Evolutionary conservation across 2,113 vertebrate species (phyloP), one percentile per base, ranked within the genome.

Genomic region (Otolemur garnettii): DNA sequence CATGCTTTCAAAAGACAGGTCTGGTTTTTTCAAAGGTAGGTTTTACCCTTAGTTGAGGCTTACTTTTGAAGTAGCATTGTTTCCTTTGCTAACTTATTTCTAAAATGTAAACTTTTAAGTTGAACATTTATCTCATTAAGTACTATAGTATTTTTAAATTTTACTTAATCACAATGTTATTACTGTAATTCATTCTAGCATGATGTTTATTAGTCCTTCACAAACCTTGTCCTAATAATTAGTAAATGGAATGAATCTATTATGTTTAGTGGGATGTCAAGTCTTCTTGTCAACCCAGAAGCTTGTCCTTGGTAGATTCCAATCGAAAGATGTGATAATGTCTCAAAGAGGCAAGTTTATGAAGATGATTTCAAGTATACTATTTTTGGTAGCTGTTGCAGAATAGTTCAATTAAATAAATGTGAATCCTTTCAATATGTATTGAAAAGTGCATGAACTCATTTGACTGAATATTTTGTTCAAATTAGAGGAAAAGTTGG

Each of bases 91-190:
- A 72, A 92, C 22, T 69, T 92, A 14, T 86, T 66, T 45, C 42
- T 33, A 82, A 53, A 83, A 93, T 74, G 21, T 89, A 90, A 95
- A 85, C 14, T 64, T 93, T 82, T 38, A 91, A 68, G 30, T 62
- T 88, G 50, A 91, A 91, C 15, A 85, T 69, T 77, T 71, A 72
- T 82, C 66, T 91, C 53, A 79, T 68, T 93, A 87, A 85, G 60
- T 82, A 72, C 18, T 72, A 33, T 62, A 77, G 12, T 79, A 72
- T 93, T 94, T 94, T 92, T 24, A 95, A 92, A 53, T 80, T 68
- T 8, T 79, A 94, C 35, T 93, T 69, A 80, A 81, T 85, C 19
- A 64, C 9, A 59, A 1, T 95, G 35, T 71, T 95, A 68, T 77
- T 62, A 69, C 50, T 87, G 6, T 42, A 42, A 74, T 66, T 94